phyloP scores from a whole-genome alignment of 1,140 invertebrate species.

The Pygmarrhopalites habei region DNA sequence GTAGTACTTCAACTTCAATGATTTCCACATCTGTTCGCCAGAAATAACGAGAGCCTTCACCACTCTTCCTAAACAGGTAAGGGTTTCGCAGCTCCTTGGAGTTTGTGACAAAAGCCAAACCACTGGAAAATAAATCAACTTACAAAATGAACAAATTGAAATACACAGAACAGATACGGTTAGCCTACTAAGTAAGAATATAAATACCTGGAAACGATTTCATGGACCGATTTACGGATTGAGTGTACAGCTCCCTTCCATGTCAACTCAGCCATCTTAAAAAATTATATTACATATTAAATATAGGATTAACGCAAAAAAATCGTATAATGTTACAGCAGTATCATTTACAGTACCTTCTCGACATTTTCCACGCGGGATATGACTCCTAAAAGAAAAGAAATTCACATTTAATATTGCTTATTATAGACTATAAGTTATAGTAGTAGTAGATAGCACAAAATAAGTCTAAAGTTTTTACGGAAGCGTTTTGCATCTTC shows the following conservation, averaged over 20 bases:
- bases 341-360: not conserved
- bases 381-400: too few relatives aligned
- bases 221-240: slow-evolving; percentile 23
- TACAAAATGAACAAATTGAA: too few relatives aligned
- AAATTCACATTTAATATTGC: too few relatives aligned
- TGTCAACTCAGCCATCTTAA: slow-evolving; percentile 7
- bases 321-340: too few relatives aligned
- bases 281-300: not conserved
- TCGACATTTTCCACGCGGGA: slow-evolving; percentile 12
- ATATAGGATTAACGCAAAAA: too few relatives aligned
- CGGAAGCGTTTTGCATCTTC: slow-evolving; percentile 27
- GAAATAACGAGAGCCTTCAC: slow-evolving; percentile 14
- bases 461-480: too few relatives aligned
- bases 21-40: slow-evolving; percentile 28
- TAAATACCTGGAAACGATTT: slow-evolving; percentile 24
- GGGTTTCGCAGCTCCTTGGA: slow-evolving; percentile 26
- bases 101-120: slow-evolving; percentile 26
- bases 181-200: too few relatives aligned
- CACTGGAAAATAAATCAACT: too few relatives aligned
- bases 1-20: slow-evolving; percentile 14
- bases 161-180: too few relatives aligned
- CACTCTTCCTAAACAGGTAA: slow-evolving; percentile 18
- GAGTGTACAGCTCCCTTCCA: slow-evolving; percentile 29
- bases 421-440: too few relatives aligned
- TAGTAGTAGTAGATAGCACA: too few relatives aligned